Conservation (phyloP, 2,797 vertebrate species). For the Onychomys torridus region DNA sequence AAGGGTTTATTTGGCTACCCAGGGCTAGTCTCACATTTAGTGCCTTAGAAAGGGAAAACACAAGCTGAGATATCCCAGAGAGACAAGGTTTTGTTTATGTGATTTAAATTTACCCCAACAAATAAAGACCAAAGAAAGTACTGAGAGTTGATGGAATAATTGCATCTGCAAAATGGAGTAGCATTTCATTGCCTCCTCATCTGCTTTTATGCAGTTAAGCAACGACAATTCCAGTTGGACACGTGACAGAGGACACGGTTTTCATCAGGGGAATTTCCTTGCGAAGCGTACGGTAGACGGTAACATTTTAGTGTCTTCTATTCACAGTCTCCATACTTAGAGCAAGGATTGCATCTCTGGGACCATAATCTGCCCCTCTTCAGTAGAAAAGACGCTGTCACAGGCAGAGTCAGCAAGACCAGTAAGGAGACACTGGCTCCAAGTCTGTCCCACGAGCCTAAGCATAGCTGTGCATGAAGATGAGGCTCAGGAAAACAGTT, state of each 20-base stretch:
- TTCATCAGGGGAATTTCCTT: neutral
- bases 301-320: slow-evolving; percentile 33
- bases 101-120: slow-evolving; percentile 77
- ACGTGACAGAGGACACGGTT: neutral
- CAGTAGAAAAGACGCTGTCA: neutral
- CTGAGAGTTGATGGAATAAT: slow-evolving; percentile 62
- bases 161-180: slow-evolving; percentile 41
- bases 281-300: neutral
- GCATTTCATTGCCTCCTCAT: neutral
- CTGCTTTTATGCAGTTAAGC: slow-evolving; percentile 32
- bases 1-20: neutral
- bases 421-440: neutral
- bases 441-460: neutral
- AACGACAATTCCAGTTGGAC: neutral
- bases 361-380: neutral
- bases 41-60: neutral
- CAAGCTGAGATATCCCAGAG: slow-evolving; percentile 8
- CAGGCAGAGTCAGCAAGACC: neutral
- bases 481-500: neutral
- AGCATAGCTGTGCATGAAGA: neutral
- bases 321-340: neutral
- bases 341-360: neutral
- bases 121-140: slow-evolving; percentile 75
- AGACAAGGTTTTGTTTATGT: slow-evolving; percentile 58
- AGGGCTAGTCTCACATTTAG: neutral